These are phyloP conservation scores for Calyptommatus sinebrachiatus DNA, from an alignment of 2,113 vertebrate genomes.

Conservation along the genomic window DNA sequence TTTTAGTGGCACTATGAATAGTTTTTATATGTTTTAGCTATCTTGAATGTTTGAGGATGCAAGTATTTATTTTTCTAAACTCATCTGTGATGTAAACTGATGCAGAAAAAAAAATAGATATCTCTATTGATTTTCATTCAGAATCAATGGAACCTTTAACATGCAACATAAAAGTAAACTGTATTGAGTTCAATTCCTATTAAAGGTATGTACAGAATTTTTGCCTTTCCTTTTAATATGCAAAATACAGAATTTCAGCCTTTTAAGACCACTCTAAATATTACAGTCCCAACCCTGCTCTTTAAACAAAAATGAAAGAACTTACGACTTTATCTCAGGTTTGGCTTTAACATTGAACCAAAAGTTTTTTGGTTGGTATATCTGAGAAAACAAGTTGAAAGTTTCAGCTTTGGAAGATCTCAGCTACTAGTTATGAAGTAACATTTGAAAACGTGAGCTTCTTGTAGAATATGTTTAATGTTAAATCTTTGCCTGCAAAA, in stretches of 20 bases:
- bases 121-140: neutral
- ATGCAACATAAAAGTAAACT: neutral
- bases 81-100: neutral
- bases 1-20: neutral
- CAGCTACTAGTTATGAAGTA: conserved; percentile 22
- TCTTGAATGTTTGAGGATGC: neutral
- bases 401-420: conserved; percentile 7
- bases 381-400: neutral
- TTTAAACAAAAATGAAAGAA: neutral
- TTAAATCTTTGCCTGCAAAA: conserved; percentile 75
- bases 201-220: neutral
- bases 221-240: neutral
- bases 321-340: neutral
- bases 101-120: too few species aligned
- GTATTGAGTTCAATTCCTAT: neutral
- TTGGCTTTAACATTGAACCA: neutral
- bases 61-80: neutral
- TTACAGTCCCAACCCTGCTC: neutral
- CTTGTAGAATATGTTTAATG: conserved; percentile 74
- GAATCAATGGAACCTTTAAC: neutral
- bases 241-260: neutral
- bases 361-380: neutral
- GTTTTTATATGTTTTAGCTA: neutral
- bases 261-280: neutral
- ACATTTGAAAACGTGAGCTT: conserved; percentile 52